Base-by-base conservation (phyloP, 2,888 invertebrate species). In the Podotricha telesiphe region DNA sequence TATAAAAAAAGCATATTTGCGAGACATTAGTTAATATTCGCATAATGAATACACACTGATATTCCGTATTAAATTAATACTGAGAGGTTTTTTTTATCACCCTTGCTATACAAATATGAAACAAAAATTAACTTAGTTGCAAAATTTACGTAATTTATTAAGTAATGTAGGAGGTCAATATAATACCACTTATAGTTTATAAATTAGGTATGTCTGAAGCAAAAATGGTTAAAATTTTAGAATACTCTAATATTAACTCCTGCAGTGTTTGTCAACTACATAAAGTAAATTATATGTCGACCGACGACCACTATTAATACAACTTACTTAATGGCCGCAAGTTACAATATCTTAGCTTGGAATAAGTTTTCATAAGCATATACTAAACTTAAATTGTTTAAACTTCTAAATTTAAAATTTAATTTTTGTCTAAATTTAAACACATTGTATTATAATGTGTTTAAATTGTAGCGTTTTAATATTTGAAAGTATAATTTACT, bases 201-300 rank as follows among this genome's bases (percentile, higher is more conserved):
- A 59, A 45, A 59, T 45, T 45, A 34, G 15, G 15, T 45, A 45
- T 42, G 20, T 58, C 42, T 58, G 10, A n/a, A n/a, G 59, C 45
- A 42, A 55, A 55, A 45, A 45, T 22, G 2, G 22, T 59, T 22
- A 22, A 59, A 45, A 45, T 22, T 55, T 17, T 11, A 45, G 5
- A 45, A 5, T 28, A 59, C 42, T 59, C 22, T 59, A 28, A 11
- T 45, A 22, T 34, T 34, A 45, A 22, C n/a, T 45, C 17, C 11
- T 45, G 28, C 17, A 59, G 22, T 22, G 22, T 59, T 59, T 45
- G 45, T 15, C 45, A 59, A 59, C 59, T 45, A 45, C n/a, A 22
- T 55, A 17, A 17, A 59, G 59, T 42, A 28, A 59, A 59, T 59
- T 20, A 59, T 28, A 45, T 59, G 58, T 7, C 20, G 7, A 22